Percentiles rank a stretch among this genome's conserved stretches.
Evolutionary conservation across 2,888 invertebrate species (phyloP).

Genomic region (Argyresthia goedartella): DNA sequence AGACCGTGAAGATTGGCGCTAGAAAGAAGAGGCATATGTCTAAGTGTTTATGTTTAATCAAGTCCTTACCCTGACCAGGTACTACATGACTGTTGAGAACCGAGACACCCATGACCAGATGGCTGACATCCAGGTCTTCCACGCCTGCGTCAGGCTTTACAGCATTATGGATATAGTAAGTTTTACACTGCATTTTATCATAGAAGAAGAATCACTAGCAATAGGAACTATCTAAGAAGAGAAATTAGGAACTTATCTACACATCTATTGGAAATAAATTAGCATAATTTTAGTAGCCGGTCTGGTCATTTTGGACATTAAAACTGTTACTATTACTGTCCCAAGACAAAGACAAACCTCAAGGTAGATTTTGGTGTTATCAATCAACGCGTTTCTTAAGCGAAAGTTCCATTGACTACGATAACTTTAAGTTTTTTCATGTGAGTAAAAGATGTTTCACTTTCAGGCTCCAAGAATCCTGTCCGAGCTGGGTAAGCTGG

Average conservation of each 20-base stretch:
- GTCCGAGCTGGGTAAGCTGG: constrained; percentile 35
- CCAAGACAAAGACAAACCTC: too few relatives aligned
- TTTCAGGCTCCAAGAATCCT: constrained; percentile 44
- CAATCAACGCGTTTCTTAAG: background rate
- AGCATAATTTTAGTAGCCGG: too few relatives aligned
- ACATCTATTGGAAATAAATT: too few relatives aligned
- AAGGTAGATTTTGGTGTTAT: background rate
- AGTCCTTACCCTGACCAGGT: background rate
- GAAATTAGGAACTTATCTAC: too few relatives aligned
- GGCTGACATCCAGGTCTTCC: constrained; percentile 56
- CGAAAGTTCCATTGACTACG: background rate
- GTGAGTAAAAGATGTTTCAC: background rate
- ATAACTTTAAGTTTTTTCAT: background rate
- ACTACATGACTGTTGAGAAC: constrained; percentile 48
- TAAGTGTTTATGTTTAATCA: too few relatives aligned
- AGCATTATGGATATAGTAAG: constrained; percentile 48
- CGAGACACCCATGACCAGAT: constrained; percentile 52
- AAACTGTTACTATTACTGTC: too few relatives aligned
- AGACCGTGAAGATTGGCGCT: too few relatives aligned
- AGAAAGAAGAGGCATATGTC: too few relatives aligned
- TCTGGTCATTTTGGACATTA: too few relatives aligned
- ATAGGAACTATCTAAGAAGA: too few relatives aligned
- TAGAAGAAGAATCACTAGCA: too few relatives aligned
- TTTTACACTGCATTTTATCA: background rate
- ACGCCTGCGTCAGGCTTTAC: constrained; percentile 43